Evolutionary conservation across 1,140 invertebrate genomes (phyloP).

Genomic region (Armadillidium nasatum): DNA sequence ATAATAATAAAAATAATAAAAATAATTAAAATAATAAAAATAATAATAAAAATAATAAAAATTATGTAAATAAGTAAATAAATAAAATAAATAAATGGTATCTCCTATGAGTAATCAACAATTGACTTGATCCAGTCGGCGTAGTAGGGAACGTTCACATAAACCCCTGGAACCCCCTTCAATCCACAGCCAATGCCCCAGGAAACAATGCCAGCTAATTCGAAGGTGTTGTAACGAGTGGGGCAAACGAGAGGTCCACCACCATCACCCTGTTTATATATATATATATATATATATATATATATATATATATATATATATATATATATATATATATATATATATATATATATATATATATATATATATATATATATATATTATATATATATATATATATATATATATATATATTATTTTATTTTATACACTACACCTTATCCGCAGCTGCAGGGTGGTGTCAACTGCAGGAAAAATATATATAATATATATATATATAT

Average conservation of each 20-base stretch:
- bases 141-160: conserved; percentile 77
- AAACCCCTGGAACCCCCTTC: conserved; percentile 79
- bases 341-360: not conserved
- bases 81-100: not conserved
- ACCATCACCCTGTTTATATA: conserved; percentile 63
- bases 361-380: not conserved
- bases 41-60: too few species aligned
- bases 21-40: too few species aligned
- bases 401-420: not conserved
- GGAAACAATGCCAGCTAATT: conserved; percentile 79
- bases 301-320: not conserved
- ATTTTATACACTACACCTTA: too few species aligned
- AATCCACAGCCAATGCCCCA: conserved; percentile 84
- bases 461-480: too few species aligned
- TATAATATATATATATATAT: not conserved
- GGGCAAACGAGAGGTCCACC: conserved; percentile 88
- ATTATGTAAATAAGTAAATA: not conserved
- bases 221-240: conserved; percentile 66
- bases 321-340: not conserved
- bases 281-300: conserved; percentile 6
- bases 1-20: too few species aligned
- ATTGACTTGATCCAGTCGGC: conserved; percentile 68
- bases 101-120: not conserved
- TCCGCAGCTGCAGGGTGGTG: not conserved
- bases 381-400: not conserved